phyloP scores from a whole-genome alignment of 2,797 vertebrate species.

The Tadarida brasiliensis region DNA sequence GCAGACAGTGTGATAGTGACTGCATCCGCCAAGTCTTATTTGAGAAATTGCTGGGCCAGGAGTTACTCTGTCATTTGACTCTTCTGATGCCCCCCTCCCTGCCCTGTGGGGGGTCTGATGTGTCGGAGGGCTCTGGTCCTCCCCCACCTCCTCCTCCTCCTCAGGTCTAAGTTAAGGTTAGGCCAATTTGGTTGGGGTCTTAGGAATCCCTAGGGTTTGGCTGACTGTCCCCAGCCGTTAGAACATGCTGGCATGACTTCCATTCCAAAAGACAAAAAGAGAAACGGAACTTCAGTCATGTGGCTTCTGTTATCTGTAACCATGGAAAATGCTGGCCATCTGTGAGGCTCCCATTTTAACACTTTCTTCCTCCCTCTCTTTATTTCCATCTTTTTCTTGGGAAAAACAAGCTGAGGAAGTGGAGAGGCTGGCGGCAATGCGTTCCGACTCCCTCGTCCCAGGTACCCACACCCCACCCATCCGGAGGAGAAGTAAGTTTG shows the following conservation, averaged over 20 bases:
- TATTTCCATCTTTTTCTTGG: conserved; percentile 63
- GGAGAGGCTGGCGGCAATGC: conserved; percentile 97
- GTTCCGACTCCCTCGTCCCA: conserved; percentile 95
- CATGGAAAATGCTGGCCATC: conserved; percentile 77
- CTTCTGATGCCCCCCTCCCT: not conserved
- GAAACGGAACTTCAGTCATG: not conserved
- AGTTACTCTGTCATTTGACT: not conserved
- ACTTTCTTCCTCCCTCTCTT: conserved; percentile 73
- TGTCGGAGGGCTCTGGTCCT: not conserved
- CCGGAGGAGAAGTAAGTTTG: conserved; percentile 96
- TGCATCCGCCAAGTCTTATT: not conserved
- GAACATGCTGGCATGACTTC: conserved; percentile 11
- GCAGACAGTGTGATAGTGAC: not conserved
- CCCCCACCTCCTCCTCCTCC: not conserved
- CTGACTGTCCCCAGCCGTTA: not conserved
- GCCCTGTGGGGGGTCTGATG: not conserved
- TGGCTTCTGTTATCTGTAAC: conserved; percentile 75
- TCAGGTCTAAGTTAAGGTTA: not conserved
- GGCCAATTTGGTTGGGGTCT: not conserved
- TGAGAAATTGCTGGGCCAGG: not conserved
- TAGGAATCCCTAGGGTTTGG: not conserved
- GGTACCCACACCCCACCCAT: conserved; percentile 97
- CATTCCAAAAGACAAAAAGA: conserved; percentile 70
- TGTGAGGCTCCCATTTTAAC: conserved; percentile 84
- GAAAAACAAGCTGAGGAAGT: conserved; percentile 95